A percentile compares a stretch with the other conserved stretches of the same genome.
These are phyloP conservation scores for Hydrolagus colliei DNA, from an alignment of 2,797 vertebrate genomes.

Conservation along the genomic window DNA sequence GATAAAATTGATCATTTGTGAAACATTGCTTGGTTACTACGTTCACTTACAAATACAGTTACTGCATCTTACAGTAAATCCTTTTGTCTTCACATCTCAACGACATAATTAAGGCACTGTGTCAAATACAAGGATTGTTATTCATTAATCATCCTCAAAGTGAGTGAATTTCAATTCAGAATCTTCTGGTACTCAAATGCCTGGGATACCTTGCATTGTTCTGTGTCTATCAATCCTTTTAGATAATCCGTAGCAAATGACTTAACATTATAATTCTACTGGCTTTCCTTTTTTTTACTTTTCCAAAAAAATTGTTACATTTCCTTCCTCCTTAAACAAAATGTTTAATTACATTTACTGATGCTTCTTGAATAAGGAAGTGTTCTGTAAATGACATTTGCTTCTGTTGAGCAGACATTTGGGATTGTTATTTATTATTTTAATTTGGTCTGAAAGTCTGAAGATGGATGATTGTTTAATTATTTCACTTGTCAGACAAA, in stretches of 20 bases:
- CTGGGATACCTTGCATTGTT: neutral
- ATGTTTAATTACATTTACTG: neutral
- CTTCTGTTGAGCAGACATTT: neutral
- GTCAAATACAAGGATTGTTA: no score
- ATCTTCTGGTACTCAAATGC: neutral
- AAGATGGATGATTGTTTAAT: conserved; percentile 30
- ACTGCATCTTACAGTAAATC: no score
- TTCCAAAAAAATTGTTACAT: no score
- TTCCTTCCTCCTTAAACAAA: neutral
- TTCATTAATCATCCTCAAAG: no score
- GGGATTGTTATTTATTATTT: neutral
- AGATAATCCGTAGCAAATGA: no score
- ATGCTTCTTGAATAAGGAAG: neutral
- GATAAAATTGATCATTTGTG: no score
- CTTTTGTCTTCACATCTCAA: no score
- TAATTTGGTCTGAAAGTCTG: neutral
- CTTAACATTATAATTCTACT: neutral
- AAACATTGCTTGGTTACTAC: no score
- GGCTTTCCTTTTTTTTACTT: neutral
- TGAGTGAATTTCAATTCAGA: neutral
- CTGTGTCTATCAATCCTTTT: neutral
- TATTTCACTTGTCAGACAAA: conserved; percentile 8
- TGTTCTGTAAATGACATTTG: neutral
- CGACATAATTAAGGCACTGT: no score
- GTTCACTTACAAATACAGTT: no score